phyloP scores from a whole-genome alignment of 2,888 invertebrate species.

The Anaspis maculata region DNA sequence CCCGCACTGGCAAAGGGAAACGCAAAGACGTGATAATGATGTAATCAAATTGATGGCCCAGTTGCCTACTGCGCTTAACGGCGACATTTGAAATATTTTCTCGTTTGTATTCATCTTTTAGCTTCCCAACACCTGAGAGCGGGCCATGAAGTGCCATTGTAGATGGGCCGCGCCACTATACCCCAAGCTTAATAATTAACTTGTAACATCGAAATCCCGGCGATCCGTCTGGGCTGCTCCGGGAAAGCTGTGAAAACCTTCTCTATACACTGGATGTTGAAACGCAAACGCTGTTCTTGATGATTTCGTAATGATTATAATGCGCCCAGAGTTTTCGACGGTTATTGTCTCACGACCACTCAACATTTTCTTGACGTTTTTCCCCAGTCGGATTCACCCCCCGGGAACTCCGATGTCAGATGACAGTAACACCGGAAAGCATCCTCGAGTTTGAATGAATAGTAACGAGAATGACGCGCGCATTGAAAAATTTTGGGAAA shows the following conservation, averaged over 20 bases:
- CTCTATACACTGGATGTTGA: too few relatives aligned
- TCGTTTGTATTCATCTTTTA: conserved; percentile 17
- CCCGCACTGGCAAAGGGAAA: conserved; percentile 14
- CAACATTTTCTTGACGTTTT: neutral
- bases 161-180: too few relatives aligned
- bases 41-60: conserved; percentile 21
- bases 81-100: conserved; percentile 18
- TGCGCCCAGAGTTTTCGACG: neutral
- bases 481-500: too few relatives aligned
- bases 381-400: neutral
- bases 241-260: too few relatives aligned
- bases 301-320: too few relatives aligned
- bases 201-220: conserved; percentile 6
- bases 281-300: too few relatives aligned
- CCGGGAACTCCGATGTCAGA: neutral
- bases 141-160: conserved; percentile 7
- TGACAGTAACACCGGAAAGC: neutral
- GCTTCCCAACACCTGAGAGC: conserved; percentile 9
- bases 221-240: neutral
- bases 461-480: too few relatives aligned
- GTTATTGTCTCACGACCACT: neutral
- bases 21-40: conserved; percentile 22
- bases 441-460: too few relatives aligned
- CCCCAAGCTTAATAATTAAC: conserved; percentile 10
- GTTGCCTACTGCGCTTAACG: conserved; percentile 14